Percentiles rank a stretch among this genome's conserved stretches.
Evolutionary conservation across 2,888 invertebrate species (phyloP).

Genomic region (Agrochola lota): DNA sequence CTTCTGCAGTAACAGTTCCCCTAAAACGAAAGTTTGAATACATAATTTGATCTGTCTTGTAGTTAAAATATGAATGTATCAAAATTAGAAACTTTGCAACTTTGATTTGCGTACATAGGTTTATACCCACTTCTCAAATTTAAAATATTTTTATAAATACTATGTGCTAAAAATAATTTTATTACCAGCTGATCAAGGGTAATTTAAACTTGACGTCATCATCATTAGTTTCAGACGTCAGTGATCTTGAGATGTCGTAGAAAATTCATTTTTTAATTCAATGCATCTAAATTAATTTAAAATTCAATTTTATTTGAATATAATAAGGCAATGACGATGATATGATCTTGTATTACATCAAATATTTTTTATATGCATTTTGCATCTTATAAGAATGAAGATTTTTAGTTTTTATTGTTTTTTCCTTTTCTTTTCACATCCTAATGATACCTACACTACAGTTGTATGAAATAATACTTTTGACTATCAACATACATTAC

Average conservation of each 20-base stretch:
- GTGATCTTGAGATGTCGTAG: constrained; percentile 29
- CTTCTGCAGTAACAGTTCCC: not conserved
- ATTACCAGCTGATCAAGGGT: constrained; percentile 35
- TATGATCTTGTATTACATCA: not conserved
- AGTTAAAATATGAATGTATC: not conserved
- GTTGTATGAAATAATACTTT: constrained; percentile 1
- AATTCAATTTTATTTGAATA: not conserved
- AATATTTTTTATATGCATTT: not conserved
- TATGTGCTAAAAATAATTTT: constrained; percentile 1
- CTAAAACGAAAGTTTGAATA: constrained; percentile 37
- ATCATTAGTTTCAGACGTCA: constrained; percentile 12
- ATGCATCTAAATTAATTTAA: constrained; percentile 4
- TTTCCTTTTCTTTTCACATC: not conserved
- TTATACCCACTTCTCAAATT: not conserved
- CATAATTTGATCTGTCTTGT: not conserved
- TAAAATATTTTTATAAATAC: not conserved
- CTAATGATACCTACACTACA: not conserved
- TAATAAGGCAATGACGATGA: not conserved
- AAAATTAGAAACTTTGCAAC: not conserved
- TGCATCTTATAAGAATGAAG: not conserved
- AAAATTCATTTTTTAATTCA: not conserved
- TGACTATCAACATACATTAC: not conserved
- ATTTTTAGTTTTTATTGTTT: not conserved
- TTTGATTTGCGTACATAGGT: not conserved
- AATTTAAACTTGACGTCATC: constrained; percentile 40